A percentile compares a stretch with the other conserved stretches of the same genome.
Evolutionary conservation across 1,140 invertebrate species (phyloP).

Genomic region (Brachionus calyciflorus): DNA sequence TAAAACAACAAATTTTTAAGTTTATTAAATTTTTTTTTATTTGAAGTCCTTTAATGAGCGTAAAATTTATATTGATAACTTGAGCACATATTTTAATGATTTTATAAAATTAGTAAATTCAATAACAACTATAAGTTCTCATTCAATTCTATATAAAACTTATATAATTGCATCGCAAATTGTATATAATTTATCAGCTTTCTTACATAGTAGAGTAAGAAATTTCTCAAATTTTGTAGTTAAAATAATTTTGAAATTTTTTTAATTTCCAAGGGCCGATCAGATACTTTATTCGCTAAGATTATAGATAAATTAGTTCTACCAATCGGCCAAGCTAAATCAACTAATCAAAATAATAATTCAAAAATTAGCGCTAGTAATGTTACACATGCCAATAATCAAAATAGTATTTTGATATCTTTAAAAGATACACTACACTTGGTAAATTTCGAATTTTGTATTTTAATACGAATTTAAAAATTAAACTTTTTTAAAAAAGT

Average conservation of each 20-base stretch:
- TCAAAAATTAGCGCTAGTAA: neutral
- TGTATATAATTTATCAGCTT: neutral
- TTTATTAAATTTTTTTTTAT: neutral
- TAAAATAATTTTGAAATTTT: neutral
- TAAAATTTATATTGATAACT: neutral
- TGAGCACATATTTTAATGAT: constrained; percentile 11
- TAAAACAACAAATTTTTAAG: neutral
- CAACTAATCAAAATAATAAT: neutral
- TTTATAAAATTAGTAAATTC: constrained; percentile 35
- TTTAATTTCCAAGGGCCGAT: constrained; percentile 7
- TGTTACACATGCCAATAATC: constrained; percentile 7
- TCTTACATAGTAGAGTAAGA: constrained; percentile 24
- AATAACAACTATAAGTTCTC: neutral
- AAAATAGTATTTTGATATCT: constrained; percentile 34
- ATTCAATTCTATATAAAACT: constrained; percentile 30
- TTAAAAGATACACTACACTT: constrained; percentile 39
- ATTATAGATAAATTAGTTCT: constrained; percentile 41
- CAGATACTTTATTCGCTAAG: constrained; percentile 37
- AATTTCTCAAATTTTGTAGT: neutral
- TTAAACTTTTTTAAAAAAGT: neutral
- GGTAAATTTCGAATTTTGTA: neutral
- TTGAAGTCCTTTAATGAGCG: constrained; percentile 11
- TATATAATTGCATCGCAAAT: constrained; percentile 42
- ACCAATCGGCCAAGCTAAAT: neutral
- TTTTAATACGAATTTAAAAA: neutral